phyloP scores from a whole-genome alignment of 2,113 vertebrate genomes.

The Vulpes vulpes region DNA sequence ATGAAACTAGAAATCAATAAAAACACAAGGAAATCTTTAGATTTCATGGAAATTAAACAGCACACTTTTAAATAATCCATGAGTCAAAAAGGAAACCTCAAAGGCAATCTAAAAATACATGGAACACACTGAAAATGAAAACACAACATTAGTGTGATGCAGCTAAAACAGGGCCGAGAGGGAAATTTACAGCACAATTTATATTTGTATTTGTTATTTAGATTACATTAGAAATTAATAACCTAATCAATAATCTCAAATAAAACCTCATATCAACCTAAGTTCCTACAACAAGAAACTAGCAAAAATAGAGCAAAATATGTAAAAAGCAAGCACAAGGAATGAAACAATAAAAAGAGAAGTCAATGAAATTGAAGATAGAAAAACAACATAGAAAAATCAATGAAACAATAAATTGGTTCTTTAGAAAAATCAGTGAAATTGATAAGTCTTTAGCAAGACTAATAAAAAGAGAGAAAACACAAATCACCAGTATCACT shows the following conservation, averaged over 20 bases:
- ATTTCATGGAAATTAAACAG: background rate
- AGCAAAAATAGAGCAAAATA: background rate
- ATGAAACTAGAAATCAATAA: background rate
- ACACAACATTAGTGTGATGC: background rate
- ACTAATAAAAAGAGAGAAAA: background rate
- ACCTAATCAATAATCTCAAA: background rate
- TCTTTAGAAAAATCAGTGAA: background rate
- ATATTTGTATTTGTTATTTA: background rate
- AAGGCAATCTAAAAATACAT: background rate
- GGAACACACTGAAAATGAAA: background rate
- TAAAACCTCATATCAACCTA: background rate
- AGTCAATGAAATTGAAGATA: background rate
- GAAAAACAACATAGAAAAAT: background rate
- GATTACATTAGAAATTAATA: background rate
- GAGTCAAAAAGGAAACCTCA: background rate
- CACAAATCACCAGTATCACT: background rate
- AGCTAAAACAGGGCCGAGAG: background rate
- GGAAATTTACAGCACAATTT: background rate
- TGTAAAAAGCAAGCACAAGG: background rate
- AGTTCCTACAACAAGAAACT: background rate
- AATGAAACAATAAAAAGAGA: background rate
- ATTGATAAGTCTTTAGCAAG: background rate
- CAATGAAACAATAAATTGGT: background rate
- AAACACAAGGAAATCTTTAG: background rate
- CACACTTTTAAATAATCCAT: background rate